phyloP scores from a whole-genome alignment of 92 coral and sea anemone species.

The Umimayanthus kanabou region DNA sequence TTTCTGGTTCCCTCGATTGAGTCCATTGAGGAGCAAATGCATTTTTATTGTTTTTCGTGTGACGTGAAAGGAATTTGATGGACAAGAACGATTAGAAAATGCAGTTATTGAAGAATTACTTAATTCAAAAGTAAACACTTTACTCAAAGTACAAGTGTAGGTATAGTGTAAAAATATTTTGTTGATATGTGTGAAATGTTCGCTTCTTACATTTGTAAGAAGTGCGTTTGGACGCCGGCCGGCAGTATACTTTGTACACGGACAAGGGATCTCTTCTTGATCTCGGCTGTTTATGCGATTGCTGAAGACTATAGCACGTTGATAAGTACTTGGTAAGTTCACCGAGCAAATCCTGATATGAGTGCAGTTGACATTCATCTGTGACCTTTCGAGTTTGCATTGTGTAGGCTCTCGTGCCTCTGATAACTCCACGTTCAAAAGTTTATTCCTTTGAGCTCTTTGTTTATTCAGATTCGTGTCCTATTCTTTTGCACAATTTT shows the following conservation, averaged over 20 bases:
- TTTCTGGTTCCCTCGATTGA: background rate
- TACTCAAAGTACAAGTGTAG: background rate
- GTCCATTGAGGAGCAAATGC: background rate
- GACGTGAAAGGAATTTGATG: background rate
- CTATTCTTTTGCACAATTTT: background rate
- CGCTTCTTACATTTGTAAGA: background rate
- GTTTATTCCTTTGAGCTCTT: background rate
- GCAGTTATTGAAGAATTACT: slow-evolving; percentile 3
- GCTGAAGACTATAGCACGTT: background rate
- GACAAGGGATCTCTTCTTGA: background rate
- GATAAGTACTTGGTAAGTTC: background rate
- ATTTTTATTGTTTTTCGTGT: background rate
- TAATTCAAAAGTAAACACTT: slow-evolving; percentile 3
- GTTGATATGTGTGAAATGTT: background rate
- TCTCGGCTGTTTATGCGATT: background rate
- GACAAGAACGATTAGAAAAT: background rate
- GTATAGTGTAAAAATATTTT: slow-evolving; percentile 1
- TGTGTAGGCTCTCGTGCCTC: background rate
- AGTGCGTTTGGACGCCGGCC: background rate
- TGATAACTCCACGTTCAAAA: background rate
- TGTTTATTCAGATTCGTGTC: background rate
- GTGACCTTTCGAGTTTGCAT: slow-evolving; percentile 31
- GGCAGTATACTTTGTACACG: too few relatives aligned
- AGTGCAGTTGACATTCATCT: slow-evolving; percentile 24
- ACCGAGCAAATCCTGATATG: background rate